phyloP scores from a whole-genome alignment of 2,797 vertebrate genomes.

The Margarornis squamiger region DNA sequence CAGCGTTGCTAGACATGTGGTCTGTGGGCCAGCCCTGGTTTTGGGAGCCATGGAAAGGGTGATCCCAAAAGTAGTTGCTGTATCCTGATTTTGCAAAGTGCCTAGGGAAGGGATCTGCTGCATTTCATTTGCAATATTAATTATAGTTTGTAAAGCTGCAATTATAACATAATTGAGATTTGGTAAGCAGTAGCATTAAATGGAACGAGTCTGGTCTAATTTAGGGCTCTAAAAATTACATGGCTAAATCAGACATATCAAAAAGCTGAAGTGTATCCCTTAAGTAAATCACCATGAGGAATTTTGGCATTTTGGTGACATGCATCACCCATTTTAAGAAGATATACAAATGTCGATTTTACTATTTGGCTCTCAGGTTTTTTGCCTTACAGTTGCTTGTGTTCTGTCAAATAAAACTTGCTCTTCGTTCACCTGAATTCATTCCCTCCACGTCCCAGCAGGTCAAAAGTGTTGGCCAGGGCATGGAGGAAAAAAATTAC shows the following conservation, averaged over 20 bases:
- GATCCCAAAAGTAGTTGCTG: background rate
- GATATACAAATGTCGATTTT: background rate
- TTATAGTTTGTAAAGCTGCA: background rate
- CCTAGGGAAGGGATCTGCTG: background rate
- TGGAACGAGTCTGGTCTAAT: background rate
- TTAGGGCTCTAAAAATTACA: background rate
- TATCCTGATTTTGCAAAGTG: background rate
- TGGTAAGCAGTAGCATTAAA: background rate
- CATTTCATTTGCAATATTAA: background rate
- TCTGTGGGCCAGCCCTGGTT: rapidly evolving
- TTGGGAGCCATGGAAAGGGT: background rate
- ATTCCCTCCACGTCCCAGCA: background rate
- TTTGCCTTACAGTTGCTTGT: background rate
- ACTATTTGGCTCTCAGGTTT: background rate
- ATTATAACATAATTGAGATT: background rate
- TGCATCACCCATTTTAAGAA: background rate
- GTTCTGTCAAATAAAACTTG: background rate
- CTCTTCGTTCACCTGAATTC: background rate
- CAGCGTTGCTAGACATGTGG: rapidly evolving
- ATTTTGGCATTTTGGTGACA: background rate
- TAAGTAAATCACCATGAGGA: background rate
- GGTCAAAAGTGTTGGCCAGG: background rate
- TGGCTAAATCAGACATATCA: background rate
- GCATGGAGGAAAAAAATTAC: background rate
- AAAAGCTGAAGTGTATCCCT: background rate